Evolutionary conservation across 2,888 invertebrate species (phyloP), one percentile per base, ranked within the genome.

Genomic region (Drosophila tripunctata): DNA sequence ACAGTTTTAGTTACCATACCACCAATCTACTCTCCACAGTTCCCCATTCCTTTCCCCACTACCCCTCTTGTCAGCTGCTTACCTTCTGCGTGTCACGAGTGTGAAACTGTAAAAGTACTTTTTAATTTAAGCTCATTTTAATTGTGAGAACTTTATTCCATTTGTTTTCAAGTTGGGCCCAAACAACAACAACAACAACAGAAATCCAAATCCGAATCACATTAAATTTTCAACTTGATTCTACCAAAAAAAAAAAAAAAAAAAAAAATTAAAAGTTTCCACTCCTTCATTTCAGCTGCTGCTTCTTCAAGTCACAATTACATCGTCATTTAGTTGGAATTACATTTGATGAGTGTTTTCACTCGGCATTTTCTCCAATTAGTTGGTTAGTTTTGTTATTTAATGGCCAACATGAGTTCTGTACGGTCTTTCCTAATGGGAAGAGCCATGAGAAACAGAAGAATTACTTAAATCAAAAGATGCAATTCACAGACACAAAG

Each of bases 121-220:
- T 85, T 85, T 80, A 85, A 82, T 86, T 83, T 75, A 79, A 87
- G 78, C 78, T 78, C 70, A 71, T 87, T 84, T 85, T 87, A 85
- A 85, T 87, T 87, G 87, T 85, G 83, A 79, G 84, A 84, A 87
- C 76, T 78, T 71, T 75, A 86, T 80, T 80, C 78, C 75, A 82
- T 81, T 83, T 75, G 63, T 61, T 57, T 64, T 45, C 51, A n/a
- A 52, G 35, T 27, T 38, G 51, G 55, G 24, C 35, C 48, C 48
- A 44, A 31, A 38, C 31, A 5, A 10, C 2, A 24, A 27, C 22
- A n/a, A n/a, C n/a, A n/a, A n/a, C 21, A 12, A 15, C 0, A 40
- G 21, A 45, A 35, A 45, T 40, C 38, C 38, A n/a, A 60, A 64
- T 40, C 52, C 67, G 51, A 77, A 74, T 71, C 71, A 48, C 78